phyloP scores from a whole-genome alignment of 2,888 invertebrate species.

The Lasioglossum villosulum region DNA sequence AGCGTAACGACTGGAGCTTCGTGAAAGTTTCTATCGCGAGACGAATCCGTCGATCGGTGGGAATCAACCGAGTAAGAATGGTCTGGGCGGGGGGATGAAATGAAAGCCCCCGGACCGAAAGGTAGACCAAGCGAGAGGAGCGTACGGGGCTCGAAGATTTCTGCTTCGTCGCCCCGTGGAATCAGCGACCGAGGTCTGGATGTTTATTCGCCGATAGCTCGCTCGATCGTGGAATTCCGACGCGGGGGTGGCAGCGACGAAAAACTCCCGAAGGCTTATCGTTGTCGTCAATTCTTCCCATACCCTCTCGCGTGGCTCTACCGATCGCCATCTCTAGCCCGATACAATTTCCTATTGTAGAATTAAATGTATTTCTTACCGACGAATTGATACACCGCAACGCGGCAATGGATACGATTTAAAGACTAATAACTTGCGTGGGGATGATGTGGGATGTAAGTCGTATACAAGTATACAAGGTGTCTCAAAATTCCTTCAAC shows the following conservation, averaged over 20 bases:
- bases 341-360: slow-evolving; percentile 71
- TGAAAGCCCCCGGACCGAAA: slow-evolving; percentile 4
- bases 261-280: slow-evolving; percentile 68
- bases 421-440: no score
- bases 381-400: slow-evolving; percentile 31
- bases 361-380: slow-evolving; percentile 75
- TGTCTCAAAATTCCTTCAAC: no score
- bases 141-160: slow-evolving; percentile 58
- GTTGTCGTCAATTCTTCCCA: slow-evolving; percentile 53
- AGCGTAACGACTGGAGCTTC: slow-evolving; percentile 54
- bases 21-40: slow-evolving; percentile 61
- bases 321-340: slow-evolving; percentile 23
- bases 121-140: slow-evolving; percentile 37
- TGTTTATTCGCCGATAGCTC: slow-evolving; percentile 71
- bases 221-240: slow-evolving; percentile 66
- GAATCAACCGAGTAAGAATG: slow-evolving; percentile 43
- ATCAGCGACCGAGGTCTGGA: slow-evolving; percentile 64
- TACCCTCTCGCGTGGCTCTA: not conserved
- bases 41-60: slow-evolving; percentile 55
- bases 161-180: slow-evolving; percentile 68
- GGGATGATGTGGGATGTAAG: no score
- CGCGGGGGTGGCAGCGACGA: slow-evolving; percentile 44
- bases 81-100: slow-evolving; percentile 10
- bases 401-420: no score
- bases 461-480: no score